These are phyloP conservation scores for Sarcophaga rosellei DNA, from an alignment of 2,888 invertebrate species.

Conservation along the genomic window DNA sequence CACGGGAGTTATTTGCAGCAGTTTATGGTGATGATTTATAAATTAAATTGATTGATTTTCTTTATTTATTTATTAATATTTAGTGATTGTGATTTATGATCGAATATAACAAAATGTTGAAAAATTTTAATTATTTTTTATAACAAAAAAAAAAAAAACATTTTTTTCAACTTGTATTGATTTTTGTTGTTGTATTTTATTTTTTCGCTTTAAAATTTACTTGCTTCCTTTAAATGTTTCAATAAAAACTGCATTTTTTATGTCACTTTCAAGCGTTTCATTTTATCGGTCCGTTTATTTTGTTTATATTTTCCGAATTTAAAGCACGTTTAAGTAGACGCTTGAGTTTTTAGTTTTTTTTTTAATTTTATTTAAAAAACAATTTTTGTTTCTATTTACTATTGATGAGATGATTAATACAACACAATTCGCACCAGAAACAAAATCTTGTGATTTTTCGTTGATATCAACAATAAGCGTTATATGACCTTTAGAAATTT, in stretches of 20 bases:
- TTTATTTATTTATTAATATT: background rate
- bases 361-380: background rate
- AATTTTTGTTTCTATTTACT: background rate
- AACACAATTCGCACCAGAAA: conserved; percentile 33
- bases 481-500: conserved; percentile 66
- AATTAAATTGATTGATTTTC: background rate
- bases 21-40: conserved; percentile 1
- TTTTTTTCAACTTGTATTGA: conserved; percentile 8
- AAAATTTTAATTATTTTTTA: background rate
- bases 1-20: conserved; percentile 7
- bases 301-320: conserved; percentile 26
- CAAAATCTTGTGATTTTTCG: conserved; percentile 13
- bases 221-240: conserved; percentile 57
- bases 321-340: conserved; percentile 45
- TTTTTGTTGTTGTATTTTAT: conserved; percentile 30
- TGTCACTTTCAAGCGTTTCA: conserved; percentile 17
- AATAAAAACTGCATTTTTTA: conserved; percentile 58
- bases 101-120: background rate
- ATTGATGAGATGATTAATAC: conserved; percentile 54
- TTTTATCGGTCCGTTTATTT: background rate
- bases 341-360: conserved; percentile 18
- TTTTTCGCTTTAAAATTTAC: conserved; percentile 33
- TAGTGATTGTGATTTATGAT: background rate
- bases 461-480: conserved; percentile 44
- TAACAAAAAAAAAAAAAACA: conserved; percentile 20